These are phyloP conservation scores for Piprites chloris DNA, from an alignment of 2,113 vertebrate species.

Conservation along the genomic window DNA sequence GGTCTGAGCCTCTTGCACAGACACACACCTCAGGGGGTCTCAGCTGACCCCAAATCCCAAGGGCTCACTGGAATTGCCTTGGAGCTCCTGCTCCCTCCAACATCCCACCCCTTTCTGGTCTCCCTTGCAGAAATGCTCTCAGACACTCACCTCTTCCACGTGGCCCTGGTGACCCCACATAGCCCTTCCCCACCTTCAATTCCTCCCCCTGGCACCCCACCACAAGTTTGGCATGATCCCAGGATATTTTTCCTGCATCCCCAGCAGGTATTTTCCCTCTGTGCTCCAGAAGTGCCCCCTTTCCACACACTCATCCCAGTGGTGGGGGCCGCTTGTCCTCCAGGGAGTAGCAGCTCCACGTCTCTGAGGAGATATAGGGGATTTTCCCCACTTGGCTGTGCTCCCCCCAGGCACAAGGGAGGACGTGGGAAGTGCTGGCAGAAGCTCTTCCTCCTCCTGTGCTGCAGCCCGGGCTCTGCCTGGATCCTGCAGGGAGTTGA, in stretches of 20 bases:
- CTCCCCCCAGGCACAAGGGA: neutral
- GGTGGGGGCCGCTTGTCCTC: neutral
- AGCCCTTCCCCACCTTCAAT: neutral
- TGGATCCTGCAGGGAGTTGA: neutral
- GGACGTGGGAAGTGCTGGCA: neutral
- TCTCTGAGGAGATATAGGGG: fast-evolving
- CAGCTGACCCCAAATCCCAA: fast-evolving
- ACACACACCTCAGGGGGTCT: fast-evolving
- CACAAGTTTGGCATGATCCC: neutral
- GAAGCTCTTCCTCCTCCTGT: neutral
- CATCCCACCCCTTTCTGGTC: too few relatives aligned
- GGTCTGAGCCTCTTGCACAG: neutral
- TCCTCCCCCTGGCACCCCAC: neutral
- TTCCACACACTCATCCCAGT: fast-evolving
- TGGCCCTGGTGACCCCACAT: neutral
- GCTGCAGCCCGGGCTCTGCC: neutral
- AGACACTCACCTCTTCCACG: fast-evolving
- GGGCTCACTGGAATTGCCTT: neutral
- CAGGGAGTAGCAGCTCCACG: fast-evolving
- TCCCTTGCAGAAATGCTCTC: neutral
- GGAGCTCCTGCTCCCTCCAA: neutral
- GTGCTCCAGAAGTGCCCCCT: neutral
- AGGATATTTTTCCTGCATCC: fast-evolving
- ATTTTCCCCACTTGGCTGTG: neutral
- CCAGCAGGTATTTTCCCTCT: neutral